Conservation (phyloP, 1,140 invertebrate species). For the Lanistes nyassanus region DNA sequence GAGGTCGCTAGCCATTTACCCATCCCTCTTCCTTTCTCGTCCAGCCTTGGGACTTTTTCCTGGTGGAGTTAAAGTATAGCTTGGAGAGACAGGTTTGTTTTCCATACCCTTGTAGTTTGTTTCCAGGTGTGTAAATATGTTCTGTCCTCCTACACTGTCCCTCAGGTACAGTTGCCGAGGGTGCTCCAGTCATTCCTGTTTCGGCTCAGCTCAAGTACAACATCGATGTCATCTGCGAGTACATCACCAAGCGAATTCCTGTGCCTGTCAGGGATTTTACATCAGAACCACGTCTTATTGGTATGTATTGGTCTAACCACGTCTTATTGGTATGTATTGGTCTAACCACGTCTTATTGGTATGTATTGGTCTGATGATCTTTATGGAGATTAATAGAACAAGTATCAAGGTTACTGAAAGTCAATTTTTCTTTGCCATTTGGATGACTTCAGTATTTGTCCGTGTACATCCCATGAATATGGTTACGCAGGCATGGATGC, state of each 20-base stretch:
- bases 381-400: too few species aligned
- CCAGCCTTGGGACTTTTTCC: too few species aligned
- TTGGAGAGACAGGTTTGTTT: too few species aligned
- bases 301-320: constrained; percentile 71
- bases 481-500: too few species aligned
- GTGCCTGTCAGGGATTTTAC: constrained; percentile 95
- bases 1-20: too few species aligned
- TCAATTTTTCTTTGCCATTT: too few species aligned
- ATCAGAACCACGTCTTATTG: constrained; percentile 93
- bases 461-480: too few species aligned
- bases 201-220: constrained; percentile 99
- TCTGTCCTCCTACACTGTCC: constrained; percentile 12
- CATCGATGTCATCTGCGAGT: constrained; percentile 95
- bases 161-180: constrained; percentile 95
- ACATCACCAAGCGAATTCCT: constrained; percentile 98
- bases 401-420: too few species aligned
- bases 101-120: too few species aligned
- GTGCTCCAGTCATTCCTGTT: constrained; percentile 97
- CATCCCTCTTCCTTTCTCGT: too few species aligned
- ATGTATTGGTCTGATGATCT: constrained; percentile 16
- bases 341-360: constrained; percentile 86
- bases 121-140: background rate
- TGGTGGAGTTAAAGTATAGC: too few species aligned
- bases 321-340: constrained; percentile 78
- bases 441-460: too few species aligned